Conservation (phyloP, 2,888 invertebrate genomes). For the Chrysina gloriosa region DNA sequence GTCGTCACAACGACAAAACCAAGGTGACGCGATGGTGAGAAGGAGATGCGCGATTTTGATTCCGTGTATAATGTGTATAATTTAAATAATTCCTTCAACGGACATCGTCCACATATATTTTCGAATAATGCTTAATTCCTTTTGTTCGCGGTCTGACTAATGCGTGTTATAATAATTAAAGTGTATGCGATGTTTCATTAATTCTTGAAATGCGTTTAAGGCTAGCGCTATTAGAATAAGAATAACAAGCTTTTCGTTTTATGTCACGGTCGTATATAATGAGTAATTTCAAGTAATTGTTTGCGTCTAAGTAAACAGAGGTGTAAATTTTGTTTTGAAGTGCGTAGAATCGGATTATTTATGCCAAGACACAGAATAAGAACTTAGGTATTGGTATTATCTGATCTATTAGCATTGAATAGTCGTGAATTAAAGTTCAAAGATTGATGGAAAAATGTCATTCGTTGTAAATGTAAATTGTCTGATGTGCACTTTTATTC, state of each 20-base stretch:
- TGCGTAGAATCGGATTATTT: background rate
- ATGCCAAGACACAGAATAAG: background rate
- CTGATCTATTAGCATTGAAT: too few relatives aligned
- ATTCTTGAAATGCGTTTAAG: background rate
- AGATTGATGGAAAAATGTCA: too few relatives aligned
- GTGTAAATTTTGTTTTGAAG: constrained; percentile 5
- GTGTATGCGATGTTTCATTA: background rate
- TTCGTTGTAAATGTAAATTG: too few relatives aligned
- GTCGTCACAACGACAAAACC: too few relatives aligned
- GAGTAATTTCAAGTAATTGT: constrained; percentile 1
- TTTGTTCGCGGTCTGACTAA: background rate
- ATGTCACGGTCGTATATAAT: constrained; percentile 10
- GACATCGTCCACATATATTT: too few relatives aligned
- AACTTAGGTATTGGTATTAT: too few relatives aligned
- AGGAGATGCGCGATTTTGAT: too few relatives aligned
- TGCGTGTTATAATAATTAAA: background rate
- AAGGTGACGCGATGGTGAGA: too few relatives aligned
- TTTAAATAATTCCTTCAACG: too few relatives aligned
- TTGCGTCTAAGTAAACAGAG: constrained; percentile 13
- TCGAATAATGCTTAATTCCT: background rate
- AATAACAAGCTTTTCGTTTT: constrained; percentile 13
- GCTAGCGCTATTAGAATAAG: background rate
- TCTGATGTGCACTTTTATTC: too few relatives aligned
- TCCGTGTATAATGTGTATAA: too few relatives aligned
- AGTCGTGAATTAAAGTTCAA: too few relatives aligned